Evolutionary conservation across 1,140 invertebrate species (phyloP).

Genomic region (Triops cancriformis): DNA sequence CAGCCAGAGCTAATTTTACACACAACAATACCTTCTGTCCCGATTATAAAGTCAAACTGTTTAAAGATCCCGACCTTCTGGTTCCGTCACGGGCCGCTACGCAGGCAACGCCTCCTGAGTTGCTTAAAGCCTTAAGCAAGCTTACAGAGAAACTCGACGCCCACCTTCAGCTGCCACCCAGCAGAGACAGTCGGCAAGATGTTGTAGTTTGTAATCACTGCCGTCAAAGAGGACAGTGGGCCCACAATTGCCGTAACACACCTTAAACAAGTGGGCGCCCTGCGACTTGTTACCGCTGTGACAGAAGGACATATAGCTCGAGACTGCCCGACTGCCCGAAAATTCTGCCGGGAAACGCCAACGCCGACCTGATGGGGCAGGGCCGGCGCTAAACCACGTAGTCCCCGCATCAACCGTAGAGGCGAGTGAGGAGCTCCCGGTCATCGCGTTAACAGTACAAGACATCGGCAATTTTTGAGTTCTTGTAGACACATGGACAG

Average conservation of each 20-base stretch:
- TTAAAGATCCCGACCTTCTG: neutral
- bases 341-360: conserved; percentile 24
- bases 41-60: neutral
- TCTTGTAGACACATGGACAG: too few relatives aligned
- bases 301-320: too few relatives aligned
- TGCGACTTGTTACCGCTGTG: conserved; percentile 69
- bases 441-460: neutral
- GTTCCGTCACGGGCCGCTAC: neutral
- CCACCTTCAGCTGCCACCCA: neutral
- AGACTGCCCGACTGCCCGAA: conserved; percentile 66
- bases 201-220: neutral
- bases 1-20: neutral
- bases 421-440: neutral
- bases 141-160: neutral
- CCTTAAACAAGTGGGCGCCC: neutral
- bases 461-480: neutral
- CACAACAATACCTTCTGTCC: neutral
- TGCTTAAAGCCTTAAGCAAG: neutral
- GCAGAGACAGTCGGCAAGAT: neutral
- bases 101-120: neutral
- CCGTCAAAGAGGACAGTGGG: neutral
- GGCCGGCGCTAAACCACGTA: neutral
- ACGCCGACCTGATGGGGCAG: conserved; percentile 18
- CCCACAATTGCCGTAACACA: neutral
- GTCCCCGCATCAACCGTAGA: neutral